Evolutionary conservation across 2,113 vertebrate genomes (phyloP).

Genomic region (Sminthopsis crassicaudata): DNA sequence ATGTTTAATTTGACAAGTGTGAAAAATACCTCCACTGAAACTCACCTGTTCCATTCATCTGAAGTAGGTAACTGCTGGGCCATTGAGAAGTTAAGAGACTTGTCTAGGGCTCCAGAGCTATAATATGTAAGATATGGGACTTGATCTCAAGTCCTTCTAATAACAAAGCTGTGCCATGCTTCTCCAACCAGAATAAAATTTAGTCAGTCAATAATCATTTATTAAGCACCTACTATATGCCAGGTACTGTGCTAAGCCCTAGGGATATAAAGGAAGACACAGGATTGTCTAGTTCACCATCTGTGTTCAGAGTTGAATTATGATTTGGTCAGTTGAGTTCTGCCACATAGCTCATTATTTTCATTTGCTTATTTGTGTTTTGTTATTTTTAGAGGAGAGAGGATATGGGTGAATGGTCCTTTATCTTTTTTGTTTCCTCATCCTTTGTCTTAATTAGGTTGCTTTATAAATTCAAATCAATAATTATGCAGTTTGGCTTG

Average conservation of each 20-base stretch:
- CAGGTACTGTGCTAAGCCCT: neutral
- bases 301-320: neutral
- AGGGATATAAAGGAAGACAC: neutral
- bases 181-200: neutral
- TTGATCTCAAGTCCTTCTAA: neutral
- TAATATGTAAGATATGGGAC: neutral
- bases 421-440: neutral
- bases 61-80: neutral
- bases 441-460: neutral
- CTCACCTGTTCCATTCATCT: neutral
- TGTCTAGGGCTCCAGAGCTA: neutral
- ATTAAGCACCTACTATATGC: neutral
- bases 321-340: neutral
- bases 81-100: neutral
- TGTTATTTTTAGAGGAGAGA: neutral
- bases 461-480: neutral
- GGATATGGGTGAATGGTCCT: neutral
- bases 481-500: neutral
- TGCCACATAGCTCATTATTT: neutral
- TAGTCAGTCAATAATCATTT: neutral
- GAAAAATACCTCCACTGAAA: neutral
- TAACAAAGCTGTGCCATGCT: neutral
- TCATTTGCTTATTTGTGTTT: neutral
- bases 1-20: neutral
- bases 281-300: neutral